Conservation (phyloP, 2,113 vertebrate species). For the Cinclus cinclus region DNA sequence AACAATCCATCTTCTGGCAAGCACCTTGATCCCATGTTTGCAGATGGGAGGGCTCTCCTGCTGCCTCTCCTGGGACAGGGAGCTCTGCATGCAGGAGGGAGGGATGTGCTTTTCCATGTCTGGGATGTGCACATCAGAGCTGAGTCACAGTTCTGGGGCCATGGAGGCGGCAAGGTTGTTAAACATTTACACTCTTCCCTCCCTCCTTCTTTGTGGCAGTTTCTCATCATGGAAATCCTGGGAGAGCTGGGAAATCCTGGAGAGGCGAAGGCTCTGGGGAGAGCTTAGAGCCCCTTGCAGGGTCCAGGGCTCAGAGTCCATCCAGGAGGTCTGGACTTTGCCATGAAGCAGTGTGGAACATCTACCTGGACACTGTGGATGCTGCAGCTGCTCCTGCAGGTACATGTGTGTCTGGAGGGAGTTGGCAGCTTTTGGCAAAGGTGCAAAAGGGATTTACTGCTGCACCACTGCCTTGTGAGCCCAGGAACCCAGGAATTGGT, state of each 20-base stretch:
- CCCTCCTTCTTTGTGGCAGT: background rate
- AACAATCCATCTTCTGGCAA: conserved; percentile 60
- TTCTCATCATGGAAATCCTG: background rate
- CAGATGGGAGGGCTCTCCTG: background rate
- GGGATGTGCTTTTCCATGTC: background rate
- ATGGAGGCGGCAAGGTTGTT: background rate
- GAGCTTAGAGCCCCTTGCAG: background rate
- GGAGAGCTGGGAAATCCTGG: background rate
- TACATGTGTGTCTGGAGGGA: background rate
- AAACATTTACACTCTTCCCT: background rate
- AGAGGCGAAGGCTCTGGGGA: background rate
- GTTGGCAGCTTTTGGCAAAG: background rate
- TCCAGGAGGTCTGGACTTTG: background rate
- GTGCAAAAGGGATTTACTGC: background rate
- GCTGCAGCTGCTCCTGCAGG: background rate
- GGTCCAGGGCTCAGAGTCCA: background rate
- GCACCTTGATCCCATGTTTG: background rate
- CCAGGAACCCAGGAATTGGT: background rate
- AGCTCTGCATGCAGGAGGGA: background rate
- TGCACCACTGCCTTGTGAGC: background rate
- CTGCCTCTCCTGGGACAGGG: background rate
- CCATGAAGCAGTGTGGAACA: background rate
- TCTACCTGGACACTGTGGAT: background rate
- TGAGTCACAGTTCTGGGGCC: fast-evolving
- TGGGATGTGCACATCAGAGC: background rate